Percentiles rank a stretch among this genome's conserved stretches.
phyloP scores from a whole-genome alignment of 2,113 vertebrate species.

The Rhodinocichla rosea region DNA sequence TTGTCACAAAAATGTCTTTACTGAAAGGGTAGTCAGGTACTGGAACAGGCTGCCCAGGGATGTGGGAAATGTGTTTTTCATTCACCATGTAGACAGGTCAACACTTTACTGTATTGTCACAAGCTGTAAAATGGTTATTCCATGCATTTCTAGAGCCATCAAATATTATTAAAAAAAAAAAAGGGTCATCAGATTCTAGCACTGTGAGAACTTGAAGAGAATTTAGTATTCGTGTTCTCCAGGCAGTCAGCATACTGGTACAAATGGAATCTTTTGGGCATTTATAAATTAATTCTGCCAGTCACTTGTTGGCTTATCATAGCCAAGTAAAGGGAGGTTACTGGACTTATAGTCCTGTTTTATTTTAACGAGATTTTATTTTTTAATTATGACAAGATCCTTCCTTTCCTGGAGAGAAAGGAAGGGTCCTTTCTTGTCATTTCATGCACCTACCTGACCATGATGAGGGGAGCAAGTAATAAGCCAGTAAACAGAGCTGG shows the following conservation, averaged over 20 bases:
- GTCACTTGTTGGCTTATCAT: background rate
- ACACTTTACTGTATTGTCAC: background rate
- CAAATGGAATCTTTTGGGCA: background rate
- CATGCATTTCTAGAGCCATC: background rate
- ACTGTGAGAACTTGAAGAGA: background rate
- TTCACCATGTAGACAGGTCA: background rate
- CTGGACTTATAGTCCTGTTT: background rate
- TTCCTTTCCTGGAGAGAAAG: background rate
- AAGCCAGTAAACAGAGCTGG: background rate
- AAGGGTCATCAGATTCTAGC: rapidly evolving
- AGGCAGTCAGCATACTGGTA: background rate
- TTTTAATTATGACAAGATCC: background rate
- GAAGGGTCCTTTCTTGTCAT: too few relatives aligned
- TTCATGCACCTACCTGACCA: background rate
- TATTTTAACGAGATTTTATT: background rate
- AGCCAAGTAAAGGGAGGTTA: background rate
- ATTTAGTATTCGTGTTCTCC: background rate
- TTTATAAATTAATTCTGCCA: background rate
- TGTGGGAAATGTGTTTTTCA: background rate
- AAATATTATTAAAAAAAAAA: background rate
- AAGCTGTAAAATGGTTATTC: background rate
- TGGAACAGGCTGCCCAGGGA: background rate
- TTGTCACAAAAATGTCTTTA: background rate
- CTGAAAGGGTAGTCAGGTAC: background rate
- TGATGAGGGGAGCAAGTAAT: background rate